Conservation (phyloP, 2,113 vertebrate genomes). For the Dasyurus viverrinus region DNA sequence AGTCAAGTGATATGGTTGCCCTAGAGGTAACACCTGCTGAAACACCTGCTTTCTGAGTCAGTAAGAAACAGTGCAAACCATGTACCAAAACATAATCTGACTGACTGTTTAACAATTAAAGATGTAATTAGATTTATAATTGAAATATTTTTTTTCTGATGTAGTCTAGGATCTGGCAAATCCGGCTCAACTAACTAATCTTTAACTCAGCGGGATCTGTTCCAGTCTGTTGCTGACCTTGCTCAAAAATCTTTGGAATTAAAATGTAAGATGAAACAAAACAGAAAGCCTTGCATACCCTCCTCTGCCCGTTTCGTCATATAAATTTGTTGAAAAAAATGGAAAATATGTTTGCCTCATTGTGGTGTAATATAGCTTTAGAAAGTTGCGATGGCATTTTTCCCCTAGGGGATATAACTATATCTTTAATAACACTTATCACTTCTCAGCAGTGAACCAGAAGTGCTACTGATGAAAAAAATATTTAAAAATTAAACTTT, state of each 20-base stretch:
- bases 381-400: not conserved
- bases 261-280: conserved; percentile 48
- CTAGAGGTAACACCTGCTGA: conserved; percentile 66
- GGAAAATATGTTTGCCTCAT: conserved; percentile 25
- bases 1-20: not conserved
- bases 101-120: conserved; percentile 84
- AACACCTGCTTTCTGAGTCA: conserved; percentile 67
- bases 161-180: conserved; percentile 67
- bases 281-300: not conserved
- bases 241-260: conserved; percentile 56
- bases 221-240: conserved; percentile 67
- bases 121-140: conserved; percentile 84
- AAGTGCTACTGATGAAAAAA: not conserved
- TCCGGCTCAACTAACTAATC: conserved; percentile 72
- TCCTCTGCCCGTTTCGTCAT: conserved; percentile 20
- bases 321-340: conserved; percentile 19
- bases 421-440: not conserved
- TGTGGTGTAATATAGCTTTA: not conserved
- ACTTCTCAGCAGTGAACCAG: not conserved
- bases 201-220: conserved; percentile 74
- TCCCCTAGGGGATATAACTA: not conserved
- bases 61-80: conserved; percentile 59
- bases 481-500: not conserved
- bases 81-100: conserved; percentile 58
- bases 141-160: conserved; percentile 75